A percentile compares a stretch with the other conserved stretches of the same genome.
These are phyloP conservation scores for Drosophila parvula DNA, from an alignment of 1,140 invertebrate genomes.

Conservation along the genomic window DNA sequence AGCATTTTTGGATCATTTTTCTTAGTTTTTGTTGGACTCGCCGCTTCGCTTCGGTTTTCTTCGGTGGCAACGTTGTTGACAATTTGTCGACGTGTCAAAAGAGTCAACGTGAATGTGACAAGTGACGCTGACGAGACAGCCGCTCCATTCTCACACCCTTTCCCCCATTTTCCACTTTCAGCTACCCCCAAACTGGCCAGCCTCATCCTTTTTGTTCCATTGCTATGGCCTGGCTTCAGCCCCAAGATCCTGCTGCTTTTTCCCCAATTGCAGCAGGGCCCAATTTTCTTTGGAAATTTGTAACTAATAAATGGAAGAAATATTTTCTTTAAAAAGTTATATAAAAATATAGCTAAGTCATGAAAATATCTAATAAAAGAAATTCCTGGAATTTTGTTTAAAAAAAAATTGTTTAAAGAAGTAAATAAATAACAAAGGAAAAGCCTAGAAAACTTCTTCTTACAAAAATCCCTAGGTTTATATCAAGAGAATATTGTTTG, in stretches of 20 bases:
- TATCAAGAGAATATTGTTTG: too few species aligned
- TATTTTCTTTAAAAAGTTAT: not conserved
- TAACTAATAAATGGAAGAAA: not conserved
- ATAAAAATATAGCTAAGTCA: not conserved
- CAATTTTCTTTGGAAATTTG: not conserved
- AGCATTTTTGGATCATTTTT: slow-evolving; percentile 49
- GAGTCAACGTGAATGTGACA: slow-evolving; percentile 81
- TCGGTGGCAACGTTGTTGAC: slow-evolving; percentile 75
- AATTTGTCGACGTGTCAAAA: slow-evolving; percentile 80
- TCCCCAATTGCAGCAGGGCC: not conserved
- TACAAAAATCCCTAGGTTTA: too few species aligned
- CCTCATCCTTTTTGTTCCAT: not conserved
- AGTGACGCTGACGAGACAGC: slow-evolving; percentile 69
- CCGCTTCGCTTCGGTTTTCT: slow-evolving; percentile 34
- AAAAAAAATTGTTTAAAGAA: too few species aligned
- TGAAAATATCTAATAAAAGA: not conserved
- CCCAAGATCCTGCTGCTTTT: not conserved
- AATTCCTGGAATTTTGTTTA: too few species aligned
- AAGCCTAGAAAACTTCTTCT: too few species aligned
- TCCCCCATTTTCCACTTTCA: not conserved
- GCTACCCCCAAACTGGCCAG: not conserved
- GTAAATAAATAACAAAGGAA: too few species aligned
- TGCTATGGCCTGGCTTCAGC: not conserved
- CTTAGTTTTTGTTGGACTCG: slow-evolving; percentile 46
- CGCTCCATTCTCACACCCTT: not conserved